Evolutionary conservation across 2,797 vertebrate genomes (phyloP).

Genomic region (Hephaestus fuliginosus): DNA sequence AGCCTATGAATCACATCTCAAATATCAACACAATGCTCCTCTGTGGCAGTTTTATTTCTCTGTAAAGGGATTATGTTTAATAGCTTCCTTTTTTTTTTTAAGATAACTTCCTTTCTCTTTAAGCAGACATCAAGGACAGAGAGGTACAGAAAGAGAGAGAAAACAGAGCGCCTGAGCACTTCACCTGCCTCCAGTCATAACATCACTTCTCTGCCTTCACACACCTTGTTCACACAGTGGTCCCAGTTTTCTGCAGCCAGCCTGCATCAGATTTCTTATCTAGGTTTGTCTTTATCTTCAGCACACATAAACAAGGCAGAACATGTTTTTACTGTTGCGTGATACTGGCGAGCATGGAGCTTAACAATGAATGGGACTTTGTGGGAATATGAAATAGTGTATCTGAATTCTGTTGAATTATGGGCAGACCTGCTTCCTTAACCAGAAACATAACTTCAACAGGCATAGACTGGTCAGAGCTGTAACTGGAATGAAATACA

Average conservation of each 20-base stretch:
- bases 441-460: slow-evolving; percentile 7
- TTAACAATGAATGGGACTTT: not conserved
- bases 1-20: slow-evolving; percentile 52
- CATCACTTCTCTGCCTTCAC: slow-evolving; percentile 53
- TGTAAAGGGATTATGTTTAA: slow-evolving; percentile 33
- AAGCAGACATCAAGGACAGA: slow-evolving; percentile 4
- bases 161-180: not conserved
- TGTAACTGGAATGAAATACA: slow-evolving; percentile 8
- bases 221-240: slow-evolving; percentile 44
- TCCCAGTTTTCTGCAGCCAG: slow-evolving; percentile 34
- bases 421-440: slow-evolving; percentile 3
- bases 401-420: slow-evolving; percentile 13
- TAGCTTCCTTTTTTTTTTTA: not conserved
- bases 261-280: slow-evolving; percentile 58
- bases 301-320: slow-evolving; percentile 39
- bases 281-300: slow-evolving; percentile 21
- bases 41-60: slow-evolving; percentile 31
- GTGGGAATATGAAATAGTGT: slow-evolving; percentile 9
- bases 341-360: not conserved
- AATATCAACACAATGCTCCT: slow-evolving; percentile 46
- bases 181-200: slow-evolving; percentile 65
- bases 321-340: slow-evolving; percentile 33
- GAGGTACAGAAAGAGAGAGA: slow-evolving; percentile 12
- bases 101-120: slow-evolving; percentile 21
- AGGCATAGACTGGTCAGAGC: slow-evolving; percentile 7